Evolutionary conservation across 2,797 vertebrate genomes (phyloP).

Genomic region (Mormyrops boulengeri): DNA sequence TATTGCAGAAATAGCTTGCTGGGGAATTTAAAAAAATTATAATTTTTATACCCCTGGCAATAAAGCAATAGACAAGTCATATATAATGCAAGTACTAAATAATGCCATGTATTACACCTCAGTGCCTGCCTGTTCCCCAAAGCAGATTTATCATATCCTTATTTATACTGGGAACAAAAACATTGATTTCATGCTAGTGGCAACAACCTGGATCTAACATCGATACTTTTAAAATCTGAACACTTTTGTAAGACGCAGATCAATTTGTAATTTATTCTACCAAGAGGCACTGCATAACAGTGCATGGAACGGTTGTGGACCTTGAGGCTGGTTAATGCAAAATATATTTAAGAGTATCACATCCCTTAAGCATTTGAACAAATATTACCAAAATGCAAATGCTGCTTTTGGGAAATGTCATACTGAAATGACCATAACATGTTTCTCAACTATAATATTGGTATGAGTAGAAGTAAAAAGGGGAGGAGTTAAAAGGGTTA

Average conservation of each 20-base stretch:
- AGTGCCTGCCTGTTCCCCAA: conserved; percentile 50
- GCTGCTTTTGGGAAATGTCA: not conserved
- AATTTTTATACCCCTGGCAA: conserved; percentile 54
- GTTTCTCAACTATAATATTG: not conserved
- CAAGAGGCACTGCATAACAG: not conserved
- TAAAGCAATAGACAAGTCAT: conserved; percentile 61
- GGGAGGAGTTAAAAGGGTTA: not conserved
- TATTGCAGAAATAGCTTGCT: conserved; percentile 20
- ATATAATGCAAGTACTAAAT: conserved; percentile 54
- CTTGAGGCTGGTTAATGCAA: not conserved
- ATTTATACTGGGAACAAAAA: not conserved
- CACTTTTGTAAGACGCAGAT: not conserved
- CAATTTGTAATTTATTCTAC: conserved; percentile 13
- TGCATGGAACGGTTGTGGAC: not conserved
- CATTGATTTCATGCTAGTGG: not conserved
- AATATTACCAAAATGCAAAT: not conserved
- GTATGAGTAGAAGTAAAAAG: not conserved
- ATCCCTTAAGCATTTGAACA: not conserved
- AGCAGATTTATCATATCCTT: conserved; percentile 14
- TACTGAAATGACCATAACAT: not conserved
- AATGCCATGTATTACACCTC: conserved; percentile 59
- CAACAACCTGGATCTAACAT: not conserved
- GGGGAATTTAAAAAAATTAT: conserved; percentile 54
- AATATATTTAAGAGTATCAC: not conserved
- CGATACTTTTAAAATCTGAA: not conserved